Percentiles rank a stretch among this genome's conserved stretches.
These are phyloP conservation scores for Xestia c-nigrum DNA, from an alignment of 2,888 invertebrate genomes.

Conservation along the genomic window DNA sequence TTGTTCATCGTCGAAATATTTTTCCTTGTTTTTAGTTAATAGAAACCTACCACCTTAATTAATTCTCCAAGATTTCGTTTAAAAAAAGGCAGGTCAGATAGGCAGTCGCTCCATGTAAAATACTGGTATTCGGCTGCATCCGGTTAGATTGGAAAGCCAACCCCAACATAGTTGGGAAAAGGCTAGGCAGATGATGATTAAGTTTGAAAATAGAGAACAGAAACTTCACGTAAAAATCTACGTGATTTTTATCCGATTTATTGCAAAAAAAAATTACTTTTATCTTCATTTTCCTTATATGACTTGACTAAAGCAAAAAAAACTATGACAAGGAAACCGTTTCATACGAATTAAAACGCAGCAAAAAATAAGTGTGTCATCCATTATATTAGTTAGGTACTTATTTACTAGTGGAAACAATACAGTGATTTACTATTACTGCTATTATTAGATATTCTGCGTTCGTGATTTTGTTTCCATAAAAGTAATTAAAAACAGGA, in stretches of 20 bases:
- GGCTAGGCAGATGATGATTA: no score
- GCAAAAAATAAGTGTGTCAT: conserved; percentile 27
- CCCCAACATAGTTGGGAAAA: no score
- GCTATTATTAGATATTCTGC: conserved; percentile 36
- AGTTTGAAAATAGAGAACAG: neutral
- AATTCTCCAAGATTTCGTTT: neutral
- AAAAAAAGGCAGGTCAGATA: no score
- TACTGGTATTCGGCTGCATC: no score
- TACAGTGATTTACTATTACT: conserved; percentile 19
- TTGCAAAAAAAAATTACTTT: neutral
- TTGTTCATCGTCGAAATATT: neutral
- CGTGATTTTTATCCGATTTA: neutral
- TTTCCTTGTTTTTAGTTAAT: neutral
- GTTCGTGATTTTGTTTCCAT: neutral
- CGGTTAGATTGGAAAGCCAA: no score
- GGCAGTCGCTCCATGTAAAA: no score
- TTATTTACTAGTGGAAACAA: conserved; percentile 24
- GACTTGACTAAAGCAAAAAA: neutral
- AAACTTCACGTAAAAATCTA: neutral
- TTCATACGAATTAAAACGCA: conserved; percentile 5
- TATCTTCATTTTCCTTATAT: neutral
- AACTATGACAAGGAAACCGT: neutral
- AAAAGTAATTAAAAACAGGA: neutral
- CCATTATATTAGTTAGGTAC: neutral
- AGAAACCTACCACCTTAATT: neutral